phyloP scores from a whole-genome alignment of 2,888 invertebrate genomes.

The Proisotoma minuta region DNA sequence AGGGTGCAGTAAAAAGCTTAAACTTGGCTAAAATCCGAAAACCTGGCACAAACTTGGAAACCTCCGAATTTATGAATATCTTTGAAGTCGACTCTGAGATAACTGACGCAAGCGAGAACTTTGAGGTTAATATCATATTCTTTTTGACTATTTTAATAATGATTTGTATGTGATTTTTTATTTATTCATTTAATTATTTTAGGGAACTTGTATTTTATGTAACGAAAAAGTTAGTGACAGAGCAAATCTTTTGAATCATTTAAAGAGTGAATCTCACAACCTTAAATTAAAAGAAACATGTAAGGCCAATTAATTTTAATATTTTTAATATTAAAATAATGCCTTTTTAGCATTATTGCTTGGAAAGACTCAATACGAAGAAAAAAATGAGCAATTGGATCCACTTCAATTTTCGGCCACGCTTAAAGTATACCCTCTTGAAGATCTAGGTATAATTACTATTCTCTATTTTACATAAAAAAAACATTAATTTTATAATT shows the following conservation, averaged over 20 bases:
- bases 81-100: not conserved
- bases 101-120: not conserved
- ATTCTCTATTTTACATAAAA: not conserved
- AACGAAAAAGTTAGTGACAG: not conserved
- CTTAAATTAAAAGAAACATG: no score
- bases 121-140: not conserved
- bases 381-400: not conserved
- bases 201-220: not conserved
- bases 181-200: no score
- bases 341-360: no score
- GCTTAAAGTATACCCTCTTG: not conserved
- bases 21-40: not conserved
- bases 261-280: no score
- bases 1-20: not conserved
- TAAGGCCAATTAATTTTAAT: no score
- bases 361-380: no score
- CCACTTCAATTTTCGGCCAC: not conserved
- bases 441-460: not conserved
- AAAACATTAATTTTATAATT: not conserved
- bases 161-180: no score
- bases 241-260: no score
- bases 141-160: not conserved
- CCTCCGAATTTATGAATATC: not conserved
- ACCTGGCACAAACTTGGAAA: not conserved
- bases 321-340: no score